These are phyloP conservation scores for Philopedon plagiatum DNA, from an alignment of 2,888 invertebrate genomes.

Conservation along the genomic window DNA sequence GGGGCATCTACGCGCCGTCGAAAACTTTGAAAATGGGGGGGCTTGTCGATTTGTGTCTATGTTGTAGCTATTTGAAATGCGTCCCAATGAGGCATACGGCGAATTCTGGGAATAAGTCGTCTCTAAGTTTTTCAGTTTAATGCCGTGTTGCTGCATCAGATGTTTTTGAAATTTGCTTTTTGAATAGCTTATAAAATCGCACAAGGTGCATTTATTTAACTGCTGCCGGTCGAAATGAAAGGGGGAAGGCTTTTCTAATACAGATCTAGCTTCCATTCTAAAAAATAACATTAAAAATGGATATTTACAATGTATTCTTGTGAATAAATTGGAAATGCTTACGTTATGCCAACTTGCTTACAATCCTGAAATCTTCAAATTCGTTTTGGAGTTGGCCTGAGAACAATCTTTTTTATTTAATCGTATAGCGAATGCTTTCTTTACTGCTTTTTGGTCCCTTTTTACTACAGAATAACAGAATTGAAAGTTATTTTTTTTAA, in stretches of 20 bases:
- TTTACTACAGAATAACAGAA: too few species aligned
- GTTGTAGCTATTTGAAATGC: background rate
- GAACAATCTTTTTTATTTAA: too few species aligned
- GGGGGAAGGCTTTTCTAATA: background rate
- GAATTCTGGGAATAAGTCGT: background rate
- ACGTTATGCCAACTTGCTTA: too few species aligned
- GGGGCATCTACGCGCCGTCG: background rate
- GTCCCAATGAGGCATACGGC: background rate
- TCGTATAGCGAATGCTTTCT: too few species aligned
- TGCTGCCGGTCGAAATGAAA: background rate
- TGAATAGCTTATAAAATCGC: background rate
- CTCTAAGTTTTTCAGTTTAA: slow-evolving; percentile 3
- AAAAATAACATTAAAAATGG: too few species aligned
- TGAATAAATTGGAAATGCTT: too few species aligned
- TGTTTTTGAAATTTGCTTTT: slow-evolving; percentile 13
- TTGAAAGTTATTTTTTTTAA: too few species aligned
- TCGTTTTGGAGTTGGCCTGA: too few species aligned
- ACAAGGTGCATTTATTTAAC: slow-evolving; percentile 11
- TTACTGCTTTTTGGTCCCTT: too few species aligned
- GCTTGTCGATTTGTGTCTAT: background rate
- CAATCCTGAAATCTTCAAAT: too few species aligned
- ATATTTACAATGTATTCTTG: too few species aligned
- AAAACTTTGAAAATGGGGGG: background rate
- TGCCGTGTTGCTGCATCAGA: slow-evolving; percentile 14
- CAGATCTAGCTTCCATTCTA: background rate